Conservation (phyloP, 1,140 invertebrate genomes). For the Temnothorax longispinosus region DNA sequence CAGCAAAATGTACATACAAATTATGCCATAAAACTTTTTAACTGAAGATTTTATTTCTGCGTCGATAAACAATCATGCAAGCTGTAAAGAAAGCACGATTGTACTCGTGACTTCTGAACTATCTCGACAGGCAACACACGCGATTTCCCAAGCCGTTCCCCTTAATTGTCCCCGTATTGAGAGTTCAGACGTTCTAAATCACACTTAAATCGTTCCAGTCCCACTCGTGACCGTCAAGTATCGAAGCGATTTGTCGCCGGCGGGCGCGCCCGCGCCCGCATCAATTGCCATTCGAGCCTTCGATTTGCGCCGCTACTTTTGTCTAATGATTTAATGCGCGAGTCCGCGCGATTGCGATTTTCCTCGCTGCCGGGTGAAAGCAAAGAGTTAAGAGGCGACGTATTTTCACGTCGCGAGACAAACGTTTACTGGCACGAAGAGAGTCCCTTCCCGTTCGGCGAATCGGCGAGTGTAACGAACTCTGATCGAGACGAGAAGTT, state of each 20-base stretch:
- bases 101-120: neutral
- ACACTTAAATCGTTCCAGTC: conserved; percentile 44
- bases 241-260: conserved; percentile 31
- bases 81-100: neutral
- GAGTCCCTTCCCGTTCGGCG: neutral
- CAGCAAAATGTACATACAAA: neutral
- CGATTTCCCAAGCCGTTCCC: conserved; percentile 17
- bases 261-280: conserved; percentile 26
- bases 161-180: conserved; percentile 34
- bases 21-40: neutral
- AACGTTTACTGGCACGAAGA: conserved; percentile 31
- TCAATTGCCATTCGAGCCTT: conserved; percentile 46
- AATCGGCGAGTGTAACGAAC: conserved; percentile 58
- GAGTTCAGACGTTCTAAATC: conserved; percentile 51
- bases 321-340: conserved; percentile 48
- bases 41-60: neutral
- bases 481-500: neutral
- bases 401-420: conserved; percentile 23
- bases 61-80: neutral
- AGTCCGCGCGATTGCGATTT: conserved; percentile 36
- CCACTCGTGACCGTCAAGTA: conserved; percentile 30
- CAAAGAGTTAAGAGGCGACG: neutral
- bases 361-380: conserved; percentile 25
- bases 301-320: conserved; percentile 52
- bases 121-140: neutral